Evolutionary conservation across 2,113 vertebrate species (phyloP), one percentile per base, ranked within the genome.

Genomic region (Chionis minor): DNA sequence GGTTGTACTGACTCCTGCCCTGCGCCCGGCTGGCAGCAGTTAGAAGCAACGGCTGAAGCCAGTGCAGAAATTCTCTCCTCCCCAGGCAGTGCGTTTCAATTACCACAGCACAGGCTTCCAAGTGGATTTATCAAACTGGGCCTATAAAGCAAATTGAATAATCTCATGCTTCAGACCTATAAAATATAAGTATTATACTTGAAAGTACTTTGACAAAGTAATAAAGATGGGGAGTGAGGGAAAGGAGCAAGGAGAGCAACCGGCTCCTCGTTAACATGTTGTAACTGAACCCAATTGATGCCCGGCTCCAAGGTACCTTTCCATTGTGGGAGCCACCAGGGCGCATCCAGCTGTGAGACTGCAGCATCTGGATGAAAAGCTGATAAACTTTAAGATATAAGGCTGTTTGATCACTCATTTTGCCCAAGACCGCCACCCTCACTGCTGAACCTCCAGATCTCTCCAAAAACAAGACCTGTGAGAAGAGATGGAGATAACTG

Each of bases 61-160:
- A 42, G 23, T 10, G 65, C 47, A 84, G 80, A 91, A 86, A 93
- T 93, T 93, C 69, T 61, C 80, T 95, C 55, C 67, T 95, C 80
- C 73, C 81, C 90, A 67, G 79, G 96, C 92, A 86, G 49, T 55
- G 52, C 6, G 4, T 96, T 97, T 97, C 96, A 96, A 95, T 97
- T 95, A 96, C 89, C 83, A 84, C 75, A 66, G 85, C 3, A 2
- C 2, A 0, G 80, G 83, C 69, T 94, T 97, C 87, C 86, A 94
- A 96, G 96, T 75, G 89, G 92, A 94, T 97, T 96, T 96, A 96
- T 97, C 97, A 97, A 88, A 96, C 92, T 54, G 55, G 88, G 69
- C 71, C 93, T 95, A 88, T 95, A 97, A 97, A 96, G 93, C 73
- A 97, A 98, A 98, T 97, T 95, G 96, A 97, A 97, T 97, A 97